Conservation (phyloP, 1,140 invertebrate species). For the Manduca sexta region DNA sequence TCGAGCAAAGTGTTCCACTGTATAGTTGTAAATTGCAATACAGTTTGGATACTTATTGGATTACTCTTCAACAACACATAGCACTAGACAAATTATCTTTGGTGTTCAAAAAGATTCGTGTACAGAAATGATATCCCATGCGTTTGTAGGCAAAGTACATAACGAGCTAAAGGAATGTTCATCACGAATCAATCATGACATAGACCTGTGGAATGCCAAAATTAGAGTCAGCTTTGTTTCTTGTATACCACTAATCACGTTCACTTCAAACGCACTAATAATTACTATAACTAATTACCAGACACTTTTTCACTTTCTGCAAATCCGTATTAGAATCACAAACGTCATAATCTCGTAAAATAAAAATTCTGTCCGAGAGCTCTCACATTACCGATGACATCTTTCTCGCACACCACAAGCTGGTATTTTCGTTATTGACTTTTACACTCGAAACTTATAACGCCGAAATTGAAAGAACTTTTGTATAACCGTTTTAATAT, state of each 20-base stretch:
- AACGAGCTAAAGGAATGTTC: slow-evolving; percentile 40
- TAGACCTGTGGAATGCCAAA: slow-evolving; percentile 61
- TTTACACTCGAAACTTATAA: slow-evolving; percentile 36
- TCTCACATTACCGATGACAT: slow-evolving; percentile 70
- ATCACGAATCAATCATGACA: slow-evolving; percentile 59
- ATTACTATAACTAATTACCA: slow-evolving; percentile 33
- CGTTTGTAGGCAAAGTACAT: neutral
- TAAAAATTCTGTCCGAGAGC: slow-evolving; percentile 62
- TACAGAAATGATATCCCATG: too few species aligned
- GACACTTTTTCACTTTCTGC: slow-evolving; percentile 43
- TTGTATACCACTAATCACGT: slow-evolving; percentile 5
- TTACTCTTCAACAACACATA: too few species aligned
- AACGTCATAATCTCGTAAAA: slow-evolving; percentile 64
- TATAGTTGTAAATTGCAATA: too few species aligned
- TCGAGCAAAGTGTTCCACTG: too few species aligned
- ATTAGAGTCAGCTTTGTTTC: slow-evolving; percentile 58
- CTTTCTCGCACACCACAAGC: slow-evolving; percentile 52
- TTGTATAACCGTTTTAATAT: slow-evolving; percentile 41
- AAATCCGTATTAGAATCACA: slow-evolving; percentile 50
- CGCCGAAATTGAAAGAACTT: slow-evolving; percentile 31
- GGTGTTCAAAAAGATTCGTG: too few species aligned
- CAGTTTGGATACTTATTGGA: too few species aligned
- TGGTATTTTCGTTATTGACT: slow-evolving; percentile 27
- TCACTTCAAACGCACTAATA: slow-evolving; percentile 6
- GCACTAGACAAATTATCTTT: too few species aligned